Evolutionary conservation across 1,140 invertebrate species (phyloP), one percentile per base, ranked within the genome.

Genomic region (Papilio polyxenes): DNA sequence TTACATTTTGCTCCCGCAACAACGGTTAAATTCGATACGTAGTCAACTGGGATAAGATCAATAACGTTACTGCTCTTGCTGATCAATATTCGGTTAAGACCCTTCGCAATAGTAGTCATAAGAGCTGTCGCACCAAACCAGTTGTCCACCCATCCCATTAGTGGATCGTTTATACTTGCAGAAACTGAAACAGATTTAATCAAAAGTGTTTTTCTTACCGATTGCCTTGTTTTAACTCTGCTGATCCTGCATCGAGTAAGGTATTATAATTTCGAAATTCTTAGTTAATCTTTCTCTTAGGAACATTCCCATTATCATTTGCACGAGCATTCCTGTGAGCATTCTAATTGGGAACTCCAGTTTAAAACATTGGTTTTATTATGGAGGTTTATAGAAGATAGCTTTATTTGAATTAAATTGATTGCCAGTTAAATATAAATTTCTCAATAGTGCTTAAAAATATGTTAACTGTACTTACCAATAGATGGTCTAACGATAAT

Each of bases 401-500:
- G n/a, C 17, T n/a, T 59, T 59, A 7, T 20, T 59, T 20, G 17
- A n/a, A 17, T 56, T 17, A 8, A 20, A 9, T n/a, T 17, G 4
- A 44, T 44, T 44, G 40, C 6, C 1, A 20, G 56, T 59, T 9
- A 59, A 20, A 4, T 20, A 51, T 51, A 6, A 9, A 1, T 13
- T 11, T 51, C 49, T 51, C 10, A 4, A 8, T 59, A 37, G 13
- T 23, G 23, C 23, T 40, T 40, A 37, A 72, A 10, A 13, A 40
- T 49, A 31, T 37, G 17, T 51, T 62, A 65, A n/a, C 40, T 59
- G 44, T 74, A 82, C 90, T 94, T 94, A 97, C 97, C 98, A 88
- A 99, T 98, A 0, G 98, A 99, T 1, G 99, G 98, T 87, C 98
- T 95, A 48, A 98, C 96, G 79, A 99, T 98, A 3, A 97, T 96